Conservation (phyloP, 2,113 vertebrate species). For the Sisor rabdophorus region DNA sequence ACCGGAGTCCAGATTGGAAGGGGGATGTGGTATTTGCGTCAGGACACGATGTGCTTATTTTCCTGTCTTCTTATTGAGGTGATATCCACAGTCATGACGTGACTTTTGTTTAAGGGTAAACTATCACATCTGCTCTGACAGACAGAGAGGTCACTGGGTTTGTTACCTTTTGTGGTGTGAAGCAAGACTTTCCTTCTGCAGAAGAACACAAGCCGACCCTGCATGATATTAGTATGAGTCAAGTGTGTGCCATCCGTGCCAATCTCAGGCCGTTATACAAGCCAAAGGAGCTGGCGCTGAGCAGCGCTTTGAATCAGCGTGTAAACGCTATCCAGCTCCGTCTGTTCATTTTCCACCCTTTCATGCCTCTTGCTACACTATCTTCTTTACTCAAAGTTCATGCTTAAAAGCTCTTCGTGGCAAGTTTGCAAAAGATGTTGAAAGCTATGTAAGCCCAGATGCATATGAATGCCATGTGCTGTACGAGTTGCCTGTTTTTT, state of each 20-base stretch:
- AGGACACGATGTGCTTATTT: slow-evolving; percentile 33
- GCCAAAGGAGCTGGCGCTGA: slow-evolving; percentile 36
- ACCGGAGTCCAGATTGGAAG: slow-evolving; percentile 40
- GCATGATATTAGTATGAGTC: slow-evolving; percentile 46
- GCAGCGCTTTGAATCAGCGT: slow-evolving; percentile 39
- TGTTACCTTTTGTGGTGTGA: slow-evolving; percentile 8
- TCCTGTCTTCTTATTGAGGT: slow-evolving; percentile 7
- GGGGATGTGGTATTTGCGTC: slow-evolving; percentile 43
- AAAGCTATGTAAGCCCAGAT: slow-evolving; percentile 31
- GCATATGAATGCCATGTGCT: slow-evolving; percentile 30
- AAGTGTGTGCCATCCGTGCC: slow-evolving; percentile 40
- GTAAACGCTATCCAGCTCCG: slow-evolving; percentile 45
- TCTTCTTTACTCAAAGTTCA: neutral
- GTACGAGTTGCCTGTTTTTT: slow-evolving; percentile 47
- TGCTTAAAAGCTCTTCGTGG: slow-evolving; percentile 29
- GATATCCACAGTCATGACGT: neutral
- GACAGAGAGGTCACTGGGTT: slow-evolving; percentile 43
- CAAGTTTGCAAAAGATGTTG: slow-evolving; percentile 16
- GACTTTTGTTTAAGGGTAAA: neutral
- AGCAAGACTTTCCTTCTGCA: slow-evolving; percentile 20
- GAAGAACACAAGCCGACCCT: slow-evolving; percentile 50
- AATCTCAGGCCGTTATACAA: slow-evolving; percentile 44
- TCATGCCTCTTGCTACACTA: slow-evolving; percentile 1
- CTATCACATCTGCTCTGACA: neutral
- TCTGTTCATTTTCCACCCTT: slow-evolving; percentile 48